Evolutionary conservation across 2,888 invertebrate genomes (phyloP).

Genomic region (Philaethria dido): DNA sequence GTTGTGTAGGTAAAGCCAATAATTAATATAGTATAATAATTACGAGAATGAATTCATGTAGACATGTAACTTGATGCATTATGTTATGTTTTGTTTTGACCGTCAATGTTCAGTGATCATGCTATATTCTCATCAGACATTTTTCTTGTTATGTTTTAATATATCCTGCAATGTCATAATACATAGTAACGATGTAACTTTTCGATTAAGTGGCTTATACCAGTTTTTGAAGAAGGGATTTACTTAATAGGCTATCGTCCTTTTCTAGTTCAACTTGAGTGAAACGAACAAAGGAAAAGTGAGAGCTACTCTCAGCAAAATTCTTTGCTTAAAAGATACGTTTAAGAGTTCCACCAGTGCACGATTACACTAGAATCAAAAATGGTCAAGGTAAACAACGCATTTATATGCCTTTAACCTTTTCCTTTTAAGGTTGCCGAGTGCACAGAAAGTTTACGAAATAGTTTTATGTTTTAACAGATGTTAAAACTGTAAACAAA

Average conservation of each 20-base stretch:
- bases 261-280: slow-evolving; percentile 30
- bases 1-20: background rate
- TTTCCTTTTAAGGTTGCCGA: slow-evolving; percentile 28
- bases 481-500: background rate
- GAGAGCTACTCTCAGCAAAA: background rate
- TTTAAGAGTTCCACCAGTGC: background rate
- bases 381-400: slow-evolving; percentile 36
- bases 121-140: slow-evolving; percentile 18
- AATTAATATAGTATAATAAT: background rate
- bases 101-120: slow-evolving; percentile 24
- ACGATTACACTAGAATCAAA: slow-evolving; percentile 22
- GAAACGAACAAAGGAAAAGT: slow-evolving; percentile 28
- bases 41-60: background rate
- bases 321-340: slow-evolving; percentile 4
- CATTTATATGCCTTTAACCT: slow-evolving; percentile 28
- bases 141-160: slow-evolving; percentile 10
- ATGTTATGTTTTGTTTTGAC: slow-evolving; percentile 28
- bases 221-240: slow-evolving; percentile 24
- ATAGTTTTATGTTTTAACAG: slow-evolving; percentile 12
- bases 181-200: background rate
- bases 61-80: slow-evolving; percentile 8
- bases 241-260: slow-evolving; percentile 29
- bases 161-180: slow-evolving; percentile 5
- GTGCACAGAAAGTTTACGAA: slow-evolving; percentile 8
- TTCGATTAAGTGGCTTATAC: slow-evolving; percentile 8